phyloP scores from a whole-genome alignment of 2,888 invertebrate genomes.

The Caradrina kadenii region DNA sequence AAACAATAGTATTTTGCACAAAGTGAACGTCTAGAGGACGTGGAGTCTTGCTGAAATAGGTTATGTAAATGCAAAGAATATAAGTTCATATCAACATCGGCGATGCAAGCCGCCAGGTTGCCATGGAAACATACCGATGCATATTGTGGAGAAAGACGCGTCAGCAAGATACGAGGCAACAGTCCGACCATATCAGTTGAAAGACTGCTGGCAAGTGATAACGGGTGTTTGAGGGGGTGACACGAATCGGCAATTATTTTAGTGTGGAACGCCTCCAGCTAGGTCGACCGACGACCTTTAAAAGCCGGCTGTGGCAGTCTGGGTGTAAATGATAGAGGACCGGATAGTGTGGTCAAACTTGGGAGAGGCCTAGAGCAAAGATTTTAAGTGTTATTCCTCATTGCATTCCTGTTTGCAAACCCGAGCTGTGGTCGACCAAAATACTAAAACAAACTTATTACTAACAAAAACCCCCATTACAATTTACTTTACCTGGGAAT shows the following conservation, averaged over 20 bases:
- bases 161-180: too few relatives aligned
- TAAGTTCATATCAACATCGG: constrained; percentile 82
- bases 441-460: constrained; percentile 29
- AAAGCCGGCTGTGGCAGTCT: too few relatives aligned
- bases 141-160: constrained; percentile 22
- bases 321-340: too few relatives aligned
- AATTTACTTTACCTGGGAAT: constrained; percentile 29
- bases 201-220: too few relatives aligned
- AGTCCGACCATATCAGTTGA: too few relatives aligned
- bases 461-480: constrained; percentile 34
- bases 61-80: constrained; percentile 83
- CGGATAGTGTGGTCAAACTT: not conserved
- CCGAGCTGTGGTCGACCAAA: not conserved
- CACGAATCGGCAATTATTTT: too few relatives aligned
- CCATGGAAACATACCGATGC: constrained; percentile 65
- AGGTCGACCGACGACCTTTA: too few relatives aligned
- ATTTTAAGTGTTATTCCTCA: not conserved
- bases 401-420: not conserved
- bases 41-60: constrained; percentile 76
- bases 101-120: constrained; percentile 78
- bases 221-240: too few relatives aligned
- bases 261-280: too few relatives aligned
- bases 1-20: constrained; percentile 57
- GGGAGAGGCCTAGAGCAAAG: not conserved
- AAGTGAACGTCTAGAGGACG: constrained; percentile 51